Evolutionary conservation across 1,140 invertebrate species (phyloP), one percentile per base, ranked within the genome.

Genomic region (Eulimnadia texana): DNA sequence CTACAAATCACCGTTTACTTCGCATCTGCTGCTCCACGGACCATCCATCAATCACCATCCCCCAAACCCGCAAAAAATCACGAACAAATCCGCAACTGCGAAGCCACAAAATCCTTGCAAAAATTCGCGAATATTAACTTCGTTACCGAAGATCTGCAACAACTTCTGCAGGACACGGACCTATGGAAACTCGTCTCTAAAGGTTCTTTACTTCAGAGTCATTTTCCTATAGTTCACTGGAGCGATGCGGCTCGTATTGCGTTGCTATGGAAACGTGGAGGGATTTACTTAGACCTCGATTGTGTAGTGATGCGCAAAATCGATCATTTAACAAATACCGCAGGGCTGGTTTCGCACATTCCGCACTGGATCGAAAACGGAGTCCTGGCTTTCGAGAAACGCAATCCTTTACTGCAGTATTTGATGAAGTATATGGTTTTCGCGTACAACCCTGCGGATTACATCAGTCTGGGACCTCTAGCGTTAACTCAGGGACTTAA

Each of bases 1-100:
- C 75, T 72, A 55, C 71, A 74, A 22, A 71, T 84, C 0, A 81
- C 78, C 64, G 64, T 83, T 13, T 56, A 64, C 1, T 79, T 78
- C 65, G 56, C n/a, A n/a, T n/a, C n/a, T n/a, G n/a, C n/a, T n/a
- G n/a, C n/a, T 42, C 33, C 6, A 42, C 33, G 6, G 33, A 42
- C 33, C 6, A 42, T 6, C 16, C 16, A 16, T 16, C 33, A 16
- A 16, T 42, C 33, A 6, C 33, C 6, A 16, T 42, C 33, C 33
- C 6, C 6, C 6, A 42, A 9, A 9, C 33, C 33, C 6, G 33
- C 33, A 42, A 16, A 6, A 42, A 28, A 57, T 9, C 27, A n/a
- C 11, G 25, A 27, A 11, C 55, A 57, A 57, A 11, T 2, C 20
- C 13, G 55, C 16, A 57, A 57, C 33, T 57, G 55, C 25, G 24